Base-by-base conservation (phyloP, 53 echinoderm and acorn worm genomes). In the Echinarachnius parma region DNA sequence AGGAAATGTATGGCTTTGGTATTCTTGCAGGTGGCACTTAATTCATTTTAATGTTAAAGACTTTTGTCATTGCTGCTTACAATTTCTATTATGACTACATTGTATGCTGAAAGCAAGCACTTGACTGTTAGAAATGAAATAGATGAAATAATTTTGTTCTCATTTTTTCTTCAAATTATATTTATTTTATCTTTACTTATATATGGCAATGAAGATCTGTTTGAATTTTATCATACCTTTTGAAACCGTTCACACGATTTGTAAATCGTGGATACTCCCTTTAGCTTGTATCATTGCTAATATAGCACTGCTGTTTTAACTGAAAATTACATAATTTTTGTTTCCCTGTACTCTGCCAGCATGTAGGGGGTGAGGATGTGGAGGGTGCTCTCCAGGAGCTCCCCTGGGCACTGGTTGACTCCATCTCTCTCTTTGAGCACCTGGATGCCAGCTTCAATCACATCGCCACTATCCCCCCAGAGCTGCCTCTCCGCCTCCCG, bases 351-450 rank as follows among this genome's bases (percentile, higher is more conserved):
- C 18, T 58, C 13, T 45, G 35, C 21, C 23, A 91, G 91, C 86
- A 91, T 86, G 82, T 91, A 5, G 67, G 80, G 59, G 86, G 91
- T 61, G 80, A 83, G 15, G 77, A 78, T 25, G 48, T 91, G 24
- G 83, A 82, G 25, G 91, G 91, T 52, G 82, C 83, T 15, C 66
- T 91, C 59, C 83, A 76, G 1, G 80, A 82, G 33, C 75, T 91
- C 26, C 91, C 91, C 1, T 91, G 91, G 91, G 79, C 82, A 24
- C 67, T 91, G 27, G 86, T 91, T 3, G 91, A 91, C 32, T 91
- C 86, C 56, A 86, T 91, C 61, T 91, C 91, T 15, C 62, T 91
- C 28, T 91, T 82, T 71, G 91, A 91, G 42, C 80, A 76, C 47
- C 75, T 91, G 31, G 86, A 91, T 34, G 86, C 46, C 21, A 85